phyloP scores from a whole-genome alignment of 2,888 invertebrate species.

The Crioceris asparagi region DNA sequence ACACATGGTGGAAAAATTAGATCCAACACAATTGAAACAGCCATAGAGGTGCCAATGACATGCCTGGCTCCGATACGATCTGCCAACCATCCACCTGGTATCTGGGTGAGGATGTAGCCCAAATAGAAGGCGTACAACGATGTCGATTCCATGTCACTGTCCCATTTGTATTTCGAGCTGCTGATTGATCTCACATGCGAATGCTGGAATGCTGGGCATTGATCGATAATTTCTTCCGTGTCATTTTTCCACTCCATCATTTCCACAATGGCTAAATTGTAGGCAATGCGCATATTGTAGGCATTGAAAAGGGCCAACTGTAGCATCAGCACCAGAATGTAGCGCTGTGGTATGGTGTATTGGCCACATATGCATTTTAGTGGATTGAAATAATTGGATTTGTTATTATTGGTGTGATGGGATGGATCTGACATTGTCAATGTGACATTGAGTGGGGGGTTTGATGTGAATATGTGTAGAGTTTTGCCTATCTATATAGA shows the following conservation, averaged over 20 bases:
- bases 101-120: conserved; percentile 72
- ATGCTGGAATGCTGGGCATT: conserved; percentile 11
- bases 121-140: conserved; percentile 76
- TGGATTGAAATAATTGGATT: no score
- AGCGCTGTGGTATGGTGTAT: conserved; percentile 32
- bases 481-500: no score
- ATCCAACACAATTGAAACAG: conserved; percentile 69
- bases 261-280: conserved; percentile 35
- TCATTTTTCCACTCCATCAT: conserved; percentile 25
- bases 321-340: conserved; percentile 45
- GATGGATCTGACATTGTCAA: no score
- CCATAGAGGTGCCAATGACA: conserved; percentile 65
- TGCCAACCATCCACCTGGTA: conserved; percentile 62
- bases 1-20: conserved; percentile 53
- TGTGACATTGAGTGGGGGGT: no score
- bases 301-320: conserved; percentile 33
- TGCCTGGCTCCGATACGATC: conserved; percentile 76
- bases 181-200: conserved; percentile 3
- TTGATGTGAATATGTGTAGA: no score
- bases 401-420: no score
- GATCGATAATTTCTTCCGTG: conserved; percentile 4
- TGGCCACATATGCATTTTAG: conserved; percentile 15
- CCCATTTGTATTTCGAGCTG: conserved; percentile 46
- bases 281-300: conserved; percentile 31
- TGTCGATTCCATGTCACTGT: conserved; percentile 56